Percentiles rank a stretch among this genome's conserved stretches.
Evolutionary conservation across 2,113 vertebrate species (phyloP).

Genomic region (Xiphophorus maculatus): DNA sequence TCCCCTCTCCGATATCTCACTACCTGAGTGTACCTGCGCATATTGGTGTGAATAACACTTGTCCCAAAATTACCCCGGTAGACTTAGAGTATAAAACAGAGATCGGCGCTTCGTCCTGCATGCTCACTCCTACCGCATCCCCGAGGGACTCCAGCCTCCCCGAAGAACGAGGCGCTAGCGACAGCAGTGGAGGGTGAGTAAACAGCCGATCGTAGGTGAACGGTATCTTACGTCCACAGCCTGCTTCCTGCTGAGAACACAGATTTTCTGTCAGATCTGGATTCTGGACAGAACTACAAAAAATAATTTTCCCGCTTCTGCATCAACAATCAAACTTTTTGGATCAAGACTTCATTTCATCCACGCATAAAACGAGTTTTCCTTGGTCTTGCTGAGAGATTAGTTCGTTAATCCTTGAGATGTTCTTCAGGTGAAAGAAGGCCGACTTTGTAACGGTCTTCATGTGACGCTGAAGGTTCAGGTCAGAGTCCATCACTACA

Average conservation of each 20-base stretch:
- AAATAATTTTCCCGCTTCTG: neutral
- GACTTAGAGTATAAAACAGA: slow-evolving; percentile 70
- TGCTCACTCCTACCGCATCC: slow-evolving; percentile 82
- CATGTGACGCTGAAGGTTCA: too few relatives aligned
- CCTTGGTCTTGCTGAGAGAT: too few relatives aligned
- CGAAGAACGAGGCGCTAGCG: slow-evolving; percentile 71
- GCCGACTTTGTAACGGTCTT: too few relatives aligned
- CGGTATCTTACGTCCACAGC: neutral
- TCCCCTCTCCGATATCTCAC: neutral
- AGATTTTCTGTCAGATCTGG: too few relatives aligned
- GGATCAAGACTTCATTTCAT: too few relatives aligned
- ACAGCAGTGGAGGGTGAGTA: slow-evolving; percentile 73
- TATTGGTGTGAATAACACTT: slow-evolving; percentile 1
- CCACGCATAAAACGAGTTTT: too few relatives aligned
- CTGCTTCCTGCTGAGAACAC: neutral
- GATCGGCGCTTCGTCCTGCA: slow-evolving; percentile 76
- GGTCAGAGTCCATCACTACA: too few relatives aligned
- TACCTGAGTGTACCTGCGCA: slow-evolving; percentile 36
- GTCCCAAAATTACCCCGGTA: slow-evolving; percentile 15
- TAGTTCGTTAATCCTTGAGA: too few relatives aligned
- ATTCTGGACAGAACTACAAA: too few relatives aligned
- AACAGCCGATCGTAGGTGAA: neutral
- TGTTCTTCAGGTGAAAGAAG: too few relatives aligned
- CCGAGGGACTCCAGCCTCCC: slow-evolving; percentile 63
- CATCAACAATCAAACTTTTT: too few relatives aligned